Percentiles rank a stretch among this genome's conserved stretches.
phyloP scores from a whole-genome alignment of 2,888 invertebrate species.

The Aphodius granarius region DNA sequence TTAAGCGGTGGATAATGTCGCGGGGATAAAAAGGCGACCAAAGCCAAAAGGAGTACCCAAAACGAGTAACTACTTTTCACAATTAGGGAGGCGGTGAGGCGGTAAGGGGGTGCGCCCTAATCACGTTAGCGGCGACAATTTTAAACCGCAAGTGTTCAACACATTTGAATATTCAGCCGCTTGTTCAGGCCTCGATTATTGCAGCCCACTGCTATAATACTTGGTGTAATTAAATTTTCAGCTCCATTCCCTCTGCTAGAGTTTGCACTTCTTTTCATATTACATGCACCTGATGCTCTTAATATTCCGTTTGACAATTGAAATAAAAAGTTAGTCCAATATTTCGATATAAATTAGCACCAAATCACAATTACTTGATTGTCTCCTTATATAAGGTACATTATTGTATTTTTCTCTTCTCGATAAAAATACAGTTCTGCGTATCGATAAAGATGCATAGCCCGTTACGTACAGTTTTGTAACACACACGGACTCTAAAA shows the following conservation, averaged over 20 bases:
- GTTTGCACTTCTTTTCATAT: not conserved
- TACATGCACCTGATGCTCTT: not conserved
- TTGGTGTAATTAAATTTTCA: not conserved
- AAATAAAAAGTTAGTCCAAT: not conserved
- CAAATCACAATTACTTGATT: no score
- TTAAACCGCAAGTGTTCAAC: not conserved
- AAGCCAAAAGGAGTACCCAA: not conserved
- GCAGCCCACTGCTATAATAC: not conserved
- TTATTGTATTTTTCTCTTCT: not conserved
- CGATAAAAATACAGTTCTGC: not conserved
- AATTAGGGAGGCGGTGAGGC: not conserved
- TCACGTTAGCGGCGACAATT: not conserved
- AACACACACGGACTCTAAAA: not conserved
- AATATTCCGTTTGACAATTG: not conserved
- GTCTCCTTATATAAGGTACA: no score
- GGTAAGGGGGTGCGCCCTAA: not conserved
- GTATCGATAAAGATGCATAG: not conserved
- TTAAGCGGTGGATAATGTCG: constrained; percentile 10
- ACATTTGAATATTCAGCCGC: not conserved
- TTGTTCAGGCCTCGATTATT: not conserved
- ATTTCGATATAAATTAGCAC: no score
- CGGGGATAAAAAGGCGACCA: not conserved
- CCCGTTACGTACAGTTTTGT: not conserved
- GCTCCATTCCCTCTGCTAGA: not conserved
- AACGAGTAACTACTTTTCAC: not conserved